Conservation (phyloP, 2,113 vertebrate genomes). For the Piliocolobus tephrosceles region DNA sequence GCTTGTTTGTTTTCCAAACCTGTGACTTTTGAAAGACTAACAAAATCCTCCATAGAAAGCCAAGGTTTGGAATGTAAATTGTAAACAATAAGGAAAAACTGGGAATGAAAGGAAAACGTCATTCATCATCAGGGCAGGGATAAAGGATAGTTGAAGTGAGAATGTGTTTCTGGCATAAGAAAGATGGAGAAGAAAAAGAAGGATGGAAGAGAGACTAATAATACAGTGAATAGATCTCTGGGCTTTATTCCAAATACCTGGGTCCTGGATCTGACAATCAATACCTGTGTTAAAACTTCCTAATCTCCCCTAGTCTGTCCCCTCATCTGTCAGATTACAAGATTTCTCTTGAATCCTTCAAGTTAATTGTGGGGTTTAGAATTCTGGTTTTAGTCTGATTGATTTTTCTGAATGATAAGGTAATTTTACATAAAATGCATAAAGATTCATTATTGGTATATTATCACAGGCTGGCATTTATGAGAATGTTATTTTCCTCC, state of each 20-base stretch:
- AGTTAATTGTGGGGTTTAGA: not conserved
- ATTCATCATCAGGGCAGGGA: not conserved
- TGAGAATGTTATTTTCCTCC: not conserved
- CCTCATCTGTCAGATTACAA: not conserved
- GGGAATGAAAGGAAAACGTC: not conserved
- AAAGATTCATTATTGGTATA: not conserved
- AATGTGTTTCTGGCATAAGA: not conserved
- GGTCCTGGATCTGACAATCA: not conserved
- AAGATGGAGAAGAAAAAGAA: rapidly evolving
- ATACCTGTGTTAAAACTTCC: too few species aligned
- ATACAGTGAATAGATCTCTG: not conserved
- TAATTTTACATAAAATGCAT: not conserved
- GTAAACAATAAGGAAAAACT: not conserved
- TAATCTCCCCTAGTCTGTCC: not conserved
- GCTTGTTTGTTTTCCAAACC: not conserved
- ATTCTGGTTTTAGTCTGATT: not conserved
- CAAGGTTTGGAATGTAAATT: not conserved
- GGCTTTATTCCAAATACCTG: rapidly evolving
- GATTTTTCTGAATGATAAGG: not conserved
- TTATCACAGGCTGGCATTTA: not conserved
- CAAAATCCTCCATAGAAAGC: not conserved
- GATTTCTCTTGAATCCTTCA: not conserved
- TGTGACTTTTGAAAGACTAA: slow-evolving; percentile 9
- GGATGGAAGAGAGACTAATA: not conserved
- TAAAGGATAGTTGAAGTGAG: not conserved